phyloP scores from a whole-genome alignment of 64 coral and sea anemone species.

The Dendrophyllia cribrosa region DNA sequence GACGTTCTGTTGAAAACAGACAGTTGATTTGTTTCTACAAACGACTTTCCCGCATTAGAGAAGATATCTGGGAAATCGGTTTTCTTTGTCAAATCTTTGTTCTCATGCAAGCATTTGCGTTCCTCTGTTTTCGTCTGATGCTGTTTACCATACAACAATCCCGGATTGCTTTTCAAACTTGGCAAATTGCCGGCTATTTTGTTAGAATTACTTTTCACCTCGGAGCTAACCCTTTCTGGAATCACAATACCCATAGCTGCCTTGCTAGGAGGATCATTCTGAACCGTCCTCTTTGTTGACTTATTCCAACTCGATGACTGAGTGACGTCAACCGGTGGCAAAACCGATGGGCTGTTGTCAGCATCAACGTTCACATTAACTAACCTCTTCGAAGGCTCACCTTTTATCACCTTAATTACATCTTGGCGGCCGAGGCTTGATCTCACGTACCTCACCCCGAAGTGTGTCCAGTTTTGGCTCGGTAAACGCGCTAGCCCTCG shows the following conservation, averaged over 20 bases:
- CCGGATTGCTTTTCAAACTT: not conserved
- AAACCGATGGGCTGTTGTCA: not conserved
- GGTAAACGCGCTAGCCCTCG: not conserved
- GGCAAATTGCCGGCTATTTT: not conserved
- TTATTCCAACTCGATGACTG: not conserved
- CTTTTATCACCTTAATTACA: not conserved
- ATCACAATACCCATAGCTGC: not conserved
- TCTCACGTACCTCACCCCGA: not conserved
- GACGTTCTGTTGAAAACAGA: not conserved
- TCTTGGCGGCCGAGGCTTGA: not conserved
- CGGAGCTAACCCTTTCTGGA: not conserved
- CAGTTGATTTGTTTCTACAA: constrained; percentile 2
- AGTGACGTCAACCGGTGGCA: not conserved
- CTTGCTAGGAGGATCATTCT: no score
- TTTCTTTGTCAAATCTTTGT: no score
- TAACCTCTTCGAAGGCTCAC: not conserved
- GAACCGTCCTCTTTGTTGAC: not conserved
- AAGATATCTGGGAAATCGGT: constrained; percentile 2
- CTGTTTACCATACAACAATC: not conserved
- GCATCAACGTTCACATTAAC: not conserved
- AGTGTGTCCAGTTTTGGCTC: not conserved
- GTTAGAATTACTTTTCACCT: not conserved
- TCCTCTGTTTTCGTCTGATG: not conserved
- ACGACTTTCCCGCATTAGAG: constrained; percentile 18
- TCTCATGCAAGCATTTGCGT: not conserved